Evolutionary conservation across 2,113 vertebrate species (phyloP), one percentile per base, ranked within the genome.

Genomic region (Andinoacara biseriatus): DNA sequence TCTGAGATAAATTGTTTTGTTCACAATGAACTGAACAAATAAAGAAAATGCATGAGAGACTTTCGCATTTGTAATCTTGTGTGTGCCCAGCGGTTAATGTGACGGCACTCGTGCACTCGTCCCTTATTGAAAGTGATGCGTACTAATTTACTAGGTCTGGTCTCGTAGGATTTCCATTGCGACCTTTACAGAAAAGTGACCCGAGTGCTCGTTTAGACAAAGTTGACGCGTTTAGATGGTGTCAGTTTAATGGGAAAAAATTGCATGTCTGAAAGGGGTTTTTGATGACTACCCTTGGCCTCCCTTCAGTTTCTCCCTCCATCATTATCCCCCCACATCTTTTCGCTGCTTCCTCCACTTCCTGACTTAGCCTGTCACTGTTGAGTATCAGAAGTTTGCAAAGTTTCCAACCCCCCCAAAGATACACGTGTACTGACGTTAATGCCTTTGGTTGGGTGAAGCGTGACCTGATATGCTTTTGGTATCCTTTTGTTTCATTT

Each of bases 331-430:
- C 57, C 35, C 10, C 18, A 11, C 35, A 43, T 76, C 56, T 14
- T 76, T 54, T 43, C n/a, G n/a, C 29, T 57, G 17, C 17, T n/a
- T 49, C 6, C 24, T 18, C 26, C 29, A 58, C 58, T 52, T 31
- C 61, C 58, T 49, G 62, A 72, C 43, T 54, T 17, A 72, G 67
- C 46, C 67, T 72, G 67, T 72, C 46, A 54, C 46, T 72, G 67
- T 72, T 33, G 54, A 33, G 26, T 54, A 54, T 54, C 67, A 72
- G 46, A 72, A 5, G 33, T 20, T 63, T 63, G 11, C 11, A 63
- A 54, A 54, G 67, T 72, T 29, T 54, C 26, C 46, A 54, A 49
- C 17, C 6, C 18, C 67, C 46, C 13, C 46, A 46, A n/a, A 11
- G 17, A 72, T 43, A 52, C 26, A 1, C 22, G 20, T 52, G 24